Evolutionary conservation across 2,888 invertebrate species (phyloP), one percentile per base, ranked within the genome.

Genomic region (Cecidostiba fungosa): DNA sequence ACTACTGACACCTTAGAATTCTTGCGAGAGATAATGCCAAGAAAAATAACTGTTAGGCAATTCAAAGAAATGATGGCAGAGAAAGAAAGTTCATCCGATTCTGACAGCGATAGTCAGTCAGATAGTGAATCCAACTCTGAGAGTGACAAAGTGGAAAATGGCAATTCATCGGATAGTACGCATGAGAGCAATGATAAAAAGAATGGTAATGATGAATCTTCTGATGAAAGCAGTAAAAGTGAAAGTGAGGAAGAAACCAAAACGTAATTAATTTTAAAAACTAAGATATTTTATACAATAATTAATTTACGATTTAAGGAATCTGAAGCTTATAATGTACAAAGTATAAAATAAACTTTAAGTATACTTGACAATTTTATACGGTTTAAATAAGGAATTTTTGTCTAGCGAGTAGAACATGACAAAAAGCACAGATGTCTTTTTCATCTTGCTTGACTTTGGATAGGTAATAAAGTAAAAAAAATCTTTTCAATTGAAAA

Each of bases 11-110:
- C 95, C 0, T 94, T 96, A 88, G 96, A 96, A 88, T 97, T 97
- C 90, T 93, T 97, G 1, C 94, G 96, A 87, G 96, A 97, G 92
- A 96, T 97, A 87, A 95, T 97, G 94, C 97, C 97, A 0, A 94
- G 95, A 86, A 97, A 97, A 91, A 96, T 97, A 76, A 96, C 96
- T 0, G 96, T 96, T 0, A 94, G 94, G 59, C 95, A 96, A 89
- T 96, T 94, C 87, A 96, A 96, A 90, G 95, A 95, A 89, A 93
- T 96, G 87, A 95, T 96, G 95, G 95, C 95, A 0, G 95, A 94
- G 83, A 96, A 95, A 88, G 91, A 92, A 26, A 90, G 89, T 89
- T 91, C 91, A 2, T 90, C 92, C 0, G 92, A 92, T 74, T 93
- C 93, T 14, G 92, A 92, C n/a, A 91, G 91, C n/a, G 92, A 92